Evolutionary conservation across 2,888 invertebrate species (phyloP).

Genomic region (Drosophila mimetica): DNA sequence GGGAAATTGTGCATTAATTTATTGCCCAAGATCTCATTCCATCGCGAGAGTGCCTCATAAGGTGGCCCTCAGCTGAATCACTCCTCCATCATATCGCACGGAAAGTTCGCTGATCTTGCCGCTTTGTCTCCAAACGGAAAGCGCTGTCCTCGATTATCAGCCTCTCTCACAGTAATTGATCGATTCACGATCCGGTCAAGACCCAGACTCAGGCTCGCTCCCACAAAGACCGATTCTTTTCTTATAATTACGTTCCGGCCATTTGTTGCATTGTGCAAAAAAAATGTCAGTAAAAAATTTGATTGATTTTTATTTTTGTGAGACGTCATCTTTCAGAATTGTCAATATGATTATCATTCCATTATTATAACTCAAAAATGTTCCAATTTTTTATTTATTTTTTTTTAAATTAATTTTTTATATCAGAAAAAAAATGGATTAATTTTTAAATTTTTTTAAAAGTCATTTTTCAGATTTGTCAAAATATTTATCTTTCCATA

Average conservation of each 20-base stretch:
- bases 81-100: not conserved
- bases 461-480: too few relatives aligned
- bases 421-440: too few relatives aligned
- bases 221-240: slow-evolving; percentile 8
- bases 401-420: too few relatives aligned
- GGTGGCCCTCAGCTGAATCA: slow-evolving; percentile 36
- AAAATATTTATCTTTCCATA: too few relatives aligned
- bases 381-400: too few relatives aligned
- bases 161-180: slow-evolving; percentile 39
- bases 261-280: not conserved
- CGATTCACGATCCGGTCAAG: slow-evolving; percentile 37
- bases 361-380: too few relatives aligned
- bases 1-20: slow-evolving; percentile 25
- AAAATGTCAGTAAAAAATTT: not conserved
- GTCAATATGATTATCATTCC: too few relatives aligned
- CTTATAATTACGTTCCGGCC: slow-evolving; percentile 11
- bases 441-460: too few relatives aligned
- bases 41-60: slow-evolving; percentile 9
- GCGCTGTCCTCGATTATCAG: slow-evolving; percentile 31
- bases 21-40: slow-evolving; percentile 33
- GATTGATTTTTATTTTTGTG: too few relatives aligned
- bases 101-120: slow-evolving; percentile 35
- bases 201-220: slow-evolving; percentile 2
- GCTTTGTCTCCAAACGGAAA: slow-evolving; percentile 16
- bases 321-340: too few relatives aligned